phyloP scores from a whole-genome alignment of 2,113 vertebrate species.

The Acinonyx jubatus region DNA sequence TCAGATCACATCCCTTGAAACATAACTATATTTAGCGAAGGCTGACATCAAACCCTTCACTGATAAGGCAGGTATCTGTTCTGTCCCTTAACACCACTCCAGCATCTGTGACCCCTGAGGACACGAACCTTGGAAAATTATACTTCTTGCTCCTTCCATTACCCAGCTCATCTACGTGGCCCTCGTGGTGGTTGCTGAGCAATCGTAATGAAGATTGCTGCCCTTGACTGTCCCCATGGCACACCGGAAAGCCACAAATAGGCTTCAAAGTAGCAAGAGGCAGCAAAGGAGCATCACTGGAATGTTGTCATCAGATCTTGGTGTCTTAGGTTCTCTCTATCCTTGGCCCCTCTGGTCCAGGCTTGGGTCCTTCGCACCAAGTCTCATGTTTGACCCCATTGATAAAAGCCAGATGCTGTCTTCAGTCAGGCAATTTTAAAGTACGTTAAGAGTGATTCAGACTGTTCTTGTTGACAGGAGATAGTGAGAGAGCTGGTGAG shows the following conservation, averaged over 20 bases:
- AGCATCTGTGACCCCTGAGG: not conserved
- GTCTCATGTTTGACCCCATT: not conserved
- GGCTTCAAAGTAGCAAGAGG: not conserved
- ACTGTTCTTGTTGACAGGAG: not conserved
- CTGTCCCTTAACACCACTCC: not conserved
- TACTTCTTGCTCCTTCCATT: not conserved
- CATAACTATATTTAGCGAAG: constrained; percentile 29
- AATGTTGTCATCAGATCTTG: constrained; percentile 42
- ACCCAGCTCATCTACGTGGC: not conserved
- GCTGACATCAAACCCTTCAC: not conserved
- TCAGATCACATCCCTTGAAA: constrained; percentile 23
- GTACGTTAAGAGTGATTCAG: not conserved
- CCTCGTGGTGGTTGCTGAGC: not conserved
- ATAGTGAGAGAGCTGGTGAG: not conserved
- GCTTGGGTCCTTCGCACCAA: not conserved
- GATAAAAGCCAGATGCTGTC: constrained; percentile 3
- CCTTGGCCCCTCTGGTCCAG: not conserved
- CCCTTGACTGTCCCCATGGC: not conserved
- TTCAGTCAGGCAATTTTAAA: not conserved
- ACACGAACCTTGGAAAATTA: not conserved
- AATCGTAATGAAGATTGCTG: not conserved
- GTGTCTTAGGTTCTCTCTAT: not conserved
- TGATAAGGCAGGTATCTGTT: constrained; percentile 42
- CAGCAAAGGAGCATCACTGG: not conserved
- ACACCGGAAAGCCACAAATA: not conserved